Percentiles rank a stretch among this genome's conserved stretches.
Evolutionary conservation across 1,140 invertebrate species (phyloP).

Genomic region (Branchinecta lindahli): DNA sequence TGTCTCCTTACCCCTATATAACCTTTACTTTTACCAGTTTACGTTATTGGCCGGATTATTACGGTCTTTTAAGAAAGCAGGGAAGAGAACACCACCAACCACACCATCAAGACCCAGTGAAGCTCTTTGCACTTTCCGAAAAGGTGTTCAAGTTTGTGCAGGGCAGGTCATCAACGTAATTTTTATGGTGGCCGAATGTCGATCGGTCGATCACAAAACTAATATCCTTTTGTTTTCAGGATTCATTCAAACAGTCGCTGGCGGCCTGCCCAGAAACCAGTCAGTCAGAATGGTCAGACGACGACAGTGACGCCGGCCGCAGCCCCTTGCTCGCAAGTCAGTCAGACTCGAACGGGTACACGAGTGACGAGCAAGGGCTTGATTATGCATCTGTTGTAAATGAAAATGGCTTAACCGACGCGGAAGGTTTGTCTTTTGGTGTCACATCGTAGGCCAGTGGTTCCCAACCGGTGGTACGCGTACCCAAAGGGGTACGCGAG

Average conservation of each 20-base stretch:
- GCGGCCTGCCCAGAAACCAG: constrained; percentile 32
- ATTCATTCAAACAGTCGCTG: constrained; percentile 14
- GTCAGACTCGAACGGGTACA: constrained; percentile 54
- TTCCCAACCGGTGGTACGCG: no score
- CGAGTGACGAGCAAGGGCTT: constrained; percentile 60
- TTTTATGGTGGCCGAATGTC: no score
- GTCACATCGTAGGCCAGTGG: background rate
- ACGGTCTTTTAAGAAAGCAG: no score
- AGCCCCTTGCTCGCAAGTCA: constrained; percentile 35
- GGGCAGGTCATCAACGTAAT: no score
- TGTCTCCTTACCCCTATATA: no score
- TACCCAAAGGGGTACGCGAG: no score
- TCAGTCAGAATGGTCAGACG: constrained; percentile 62
- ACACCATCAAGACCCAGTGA: background rate
- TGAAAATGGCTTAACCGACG: constrained; percentile 67
- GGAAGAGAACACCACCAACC: background rate
- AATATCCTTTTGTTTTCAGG: background rate
- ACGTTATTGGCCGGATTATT: no score
- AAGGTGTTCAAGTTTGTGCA: constrained; percentile 10
- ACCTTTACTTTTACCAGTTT: no score
- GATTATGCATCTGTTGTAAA: constrained; percentile 68
- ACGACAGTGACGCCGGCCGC: constrained; percentile 34
- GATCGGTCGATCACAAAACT: no score
- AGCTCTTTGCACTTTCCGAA: background rate
- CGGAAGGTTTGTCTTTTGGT: constrained; percentile 41